Percentiles rank a stretch among this genome's conserved stretches.
These are phyloP conservation scores for human DNA, from an alignment of 2,113 vertebrate species.

Conservation along the genomic window GRCh38 chr2:207274501-207275000, in stretches of 20 bases:
- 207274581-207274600: background rate
- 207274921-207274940: slow-evolving; percentile 46
- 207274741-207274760: slow-evolving; percentile 56
- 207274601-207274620: background rate
- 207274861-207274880: slow-evolving; percentile 59
- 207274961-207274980: background rate
- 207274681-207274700: background rate
- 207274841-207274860: slow-evolving; percentile 42
- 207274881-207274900: slow-evolving; percentile 67
- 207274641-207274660: background rate
- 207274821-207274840: slow-evolving; percentile 59
- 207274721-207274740: slow-evolving; percentile 43
- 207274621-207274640: background rate
- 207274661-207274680: background rate
- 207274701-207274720: slow-evolving; percentile 36
- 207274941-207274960: background rate
- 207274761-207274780: slow-evolving; percentile 19
- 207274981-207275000: background rate
- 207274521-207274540: background rate
- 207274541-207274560: background rate
- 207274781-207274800: slow-evolving; percentile 21
- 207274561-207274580: background rate
- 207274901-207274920: slow-evolving; percentile 62
- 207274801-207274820: slow-evolving; percentile 27
- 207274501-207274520: background rate